Evolutionary conservation across 1,140 invertebrate genomes (phyloP).

Genomic region (Apolygus lucorum): DNA sequence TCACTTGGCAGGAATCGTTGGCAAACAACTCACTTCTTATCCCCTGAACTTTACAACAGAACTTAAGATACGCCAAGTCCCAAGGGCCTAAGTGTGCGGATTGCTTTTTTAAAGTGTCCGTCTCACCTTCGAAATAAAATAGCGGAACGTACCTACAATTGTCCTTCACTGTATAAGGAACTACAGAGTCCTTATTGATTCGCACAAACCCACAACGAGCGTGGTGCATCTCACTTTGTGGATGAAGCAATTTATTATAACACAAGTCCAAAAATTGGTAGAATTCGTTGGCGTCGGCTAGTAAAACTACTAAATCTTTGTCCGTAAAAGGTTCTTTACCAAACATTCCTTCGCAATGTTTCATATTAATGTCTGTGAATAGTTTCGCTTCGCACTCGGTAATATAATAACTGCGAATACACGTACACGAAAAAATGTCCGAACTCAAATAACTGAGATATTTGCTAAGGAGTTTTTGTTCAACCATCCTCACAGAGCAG

Average conservation of each 20-base stretch:
- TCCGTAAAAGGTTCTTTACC: conserved; percentile 79
- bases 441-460: conserved; percentile 71
- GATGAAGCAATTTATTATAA: conserved; percentile 64
- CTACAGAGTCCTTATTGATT: conserved; percentile 88
- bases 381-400: conserved; percentile 81
- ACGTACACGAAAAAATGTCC: conserved; percentile 77
- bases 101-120: conserved; percentile 76
- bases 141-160: conserved; percentile 79
- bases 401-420: conserved; percentile 86
- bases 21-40: conserved; percentile 84
- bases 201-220: conserved; percentile 84
- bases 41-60: conserved; percentile 89
- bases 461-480: conserved; percentile 76
- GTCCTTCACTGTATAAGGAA: conserved; percentile 81
- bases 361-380: conserved; percentile 86
- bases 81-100: conserved; percentile 76
- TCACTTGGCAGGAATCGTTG: conserved; percentile 78
- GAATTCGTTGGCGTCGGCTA: conserved; percentile 81
- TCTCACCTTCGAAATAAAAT: conserved; percentile 91
- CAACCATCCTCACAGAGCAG: conserved; percentile 83
- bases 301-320: conserved; percentile 60
- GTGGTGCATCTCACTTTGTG: conserved; percentile 37
- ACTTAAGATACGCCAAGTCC: conserved; percentile 86
- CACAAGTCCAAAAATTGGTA: conserved; percentile 83
- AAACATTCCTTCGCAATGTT: conserved; percentile 84